These are phyloP conservation scores for Lepisosteus osseus DNA, from an alignment of 2,113 vertebrate species.

Conservation along the genomic window DNA sequence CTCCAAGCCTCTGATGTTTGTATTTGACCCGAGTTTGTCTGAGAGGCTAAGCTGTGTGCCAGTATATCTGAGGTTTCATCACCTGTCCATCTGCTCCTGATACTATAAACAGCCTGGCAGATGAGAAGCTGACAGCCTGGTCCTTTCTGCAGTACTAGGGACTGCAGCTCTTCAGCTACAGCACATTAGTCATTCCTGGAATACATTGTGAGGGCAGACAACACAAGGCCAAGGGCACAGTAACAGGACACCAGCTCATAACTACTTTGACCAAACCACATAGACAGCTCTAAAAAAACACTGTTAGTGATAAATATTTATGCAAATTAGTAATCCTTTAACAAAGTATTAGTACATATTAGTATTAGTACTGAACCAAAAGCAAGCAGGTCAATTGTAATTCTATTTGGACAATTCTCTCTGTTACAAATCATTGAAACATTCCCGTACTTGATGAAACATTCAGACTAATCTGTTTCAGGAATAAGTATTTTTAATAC, in stretches of 20 bases:
- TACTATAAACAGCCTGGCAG: slow-evolving; percentile 37
- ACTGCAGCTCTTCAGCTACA: slow-evolving; percentile 5
- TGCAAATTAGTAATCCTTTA: no score
- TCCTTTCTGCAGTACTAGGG: slow-evolving; percentile 7
- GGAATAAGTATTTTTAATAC: no score
- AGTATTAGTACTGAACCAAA: no score
- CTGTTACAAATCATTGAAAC: no score
- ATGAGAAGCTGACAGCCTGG: slow-evolving; percentile 9
- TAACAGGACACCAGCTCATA: slow-evolving; percentile 18
- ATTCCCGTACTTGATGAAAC: no score
- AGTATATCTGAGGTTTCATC: slow-evolving; percentile 39
- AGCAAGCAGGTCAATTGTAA: no score
- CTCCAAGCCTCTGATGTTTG: slow-evolving; percentile 1
- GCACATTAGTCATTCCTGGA: slow-evolving; percentile 25
- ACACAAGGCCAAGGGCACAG: slow-evolving; percentile 35
- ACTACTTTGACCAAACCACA: no score
- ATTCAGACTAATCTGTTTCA: no score
- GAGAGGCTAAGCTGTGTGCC: slow-evolving; percentile 21
- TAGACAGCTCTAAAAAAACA: no score
- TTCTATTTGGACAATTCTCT: no score
- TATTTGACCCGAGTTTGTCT: slow-evolving; percentile 23
- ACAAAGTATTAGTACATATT: no score
- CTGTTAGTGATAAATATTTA: no score
- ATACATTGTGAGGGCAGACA: slow-evolving; percentile 26
- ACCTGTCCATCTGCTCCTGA: slow-evolving; percentile 37